phyloP scores from a whole-genome alignment of 2,113 vertebrate genomes.

The Oreochromis tanganicae region DNA sequence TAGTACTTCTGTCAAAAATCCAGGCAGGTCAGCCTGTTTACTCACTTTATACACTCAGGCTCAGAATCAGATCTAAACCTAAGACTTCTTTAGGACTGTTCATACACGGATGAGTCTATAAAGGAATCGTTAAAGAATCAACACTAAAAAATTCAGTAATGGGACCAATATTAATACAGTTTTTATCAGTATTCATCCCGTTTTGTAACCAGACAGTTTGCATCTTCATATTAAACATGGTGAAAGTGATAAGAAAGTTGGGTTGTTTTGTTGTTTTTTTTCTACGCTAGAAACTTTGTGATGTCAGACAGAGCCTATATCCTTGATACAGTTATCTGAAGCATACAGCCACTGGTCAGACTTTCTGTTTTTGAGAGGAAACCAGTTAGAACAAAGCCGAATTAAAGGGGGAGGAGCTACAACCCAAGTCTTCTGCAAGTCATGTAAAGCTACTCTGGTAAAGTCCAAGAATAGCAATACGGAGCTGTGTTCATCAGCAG shows the following conservation, averaged over 20 bases:
- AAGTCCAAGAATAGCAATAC: neutral
- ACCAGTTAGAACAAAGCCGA: neutral
- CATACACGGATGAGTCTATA: rapidly evolving
- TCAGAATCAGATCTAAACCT: neutral
- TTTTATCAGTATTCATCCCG: rapidly evolving
- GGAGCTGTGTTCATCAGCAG: neutral
- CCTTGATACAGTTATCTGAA: neutral
- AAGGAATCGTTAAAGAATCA: neutral
- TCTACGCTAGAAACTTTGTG: neutral
- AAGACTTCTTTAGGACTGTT: rapidly evolving
- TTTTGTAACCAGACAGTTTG: neutral
- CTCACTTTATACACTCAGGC: neutral
- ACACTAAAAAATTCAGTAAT: rapidly evolving
- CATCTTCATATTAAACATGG: neutral
- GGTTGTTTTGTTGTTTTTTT: neutral
- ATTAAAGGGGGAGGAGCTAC: neutral
- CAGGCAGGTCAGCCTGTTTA: neutral
- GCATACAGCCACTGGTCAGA: neutral
- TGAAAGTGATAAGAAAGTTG: neutral
- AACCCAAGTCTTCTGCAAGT: neutral
- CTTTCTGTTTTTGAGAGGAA: neutral
- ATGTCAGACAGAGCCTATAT: neutral
- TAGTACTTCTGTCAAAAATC: neutral
- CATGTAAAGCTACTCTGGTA: neutral
- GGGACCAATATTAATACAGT: neutral